These are phyloP conservation scores for Chelmon rostratus DNA, from an alignment of 2,797 vertebrate genomes.

Conservation along the genomic window DNA sequence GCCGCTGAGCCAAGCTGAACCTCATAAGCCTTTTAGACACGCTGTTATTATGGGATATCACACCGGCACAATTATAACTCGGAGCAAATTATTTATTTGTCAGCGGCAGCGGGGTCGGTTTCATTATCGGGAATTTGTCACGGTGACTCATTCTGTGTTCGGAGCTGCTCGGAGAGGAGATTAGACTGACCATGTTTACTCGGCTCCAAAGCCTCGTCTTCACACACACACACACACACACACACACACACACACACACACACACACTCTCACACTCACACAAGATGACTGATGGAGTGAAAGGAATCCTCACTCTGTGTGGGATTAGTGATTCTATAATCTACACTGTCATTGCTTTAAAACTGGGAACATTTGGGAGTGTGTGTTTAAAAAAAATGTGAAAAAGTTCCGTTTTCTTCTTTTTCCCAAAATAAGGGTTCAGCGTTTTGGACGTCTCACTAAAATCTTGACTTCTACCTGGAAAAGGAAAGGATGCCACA, in stretches of 20 bases:
- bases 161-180: conserved; percentile 25
- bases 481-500: neutral
- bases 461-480: neutral
- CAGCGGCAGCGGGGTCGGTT: neutral
- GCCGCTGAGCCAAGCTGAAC: conserved; percentile 35
- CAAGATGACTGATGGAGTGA: conserved; percentile 3
- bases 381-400: neutral
- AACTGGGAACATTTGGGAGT: neutral
- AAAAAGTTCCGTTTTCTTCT: neutral
- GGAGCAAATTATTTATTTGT: conserved; percentile 41
- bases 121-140: conserved; percentile 57
- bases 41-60: conserved; percentile 53
- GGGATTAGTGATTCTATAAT: neutral
- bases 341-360: neutral
- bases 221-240: no score
- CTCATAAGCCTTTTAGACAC: conserved; percentile 45
- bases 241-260: no score
- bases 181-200: conserved; percentile 19
- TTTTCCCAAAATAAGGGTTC: neutral
- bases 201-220: neutral
- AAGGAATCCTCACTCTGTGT: neutral
- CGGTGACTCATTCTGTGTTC: conserved; percentile 1
- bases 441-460: neutral
- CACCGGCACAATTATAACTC: conserved; percentile 29
- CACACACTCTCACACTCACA: neutral